Conservation (phyloP, 2,888 invertebrate genomes). For the Cantharis rufa region DNA sequence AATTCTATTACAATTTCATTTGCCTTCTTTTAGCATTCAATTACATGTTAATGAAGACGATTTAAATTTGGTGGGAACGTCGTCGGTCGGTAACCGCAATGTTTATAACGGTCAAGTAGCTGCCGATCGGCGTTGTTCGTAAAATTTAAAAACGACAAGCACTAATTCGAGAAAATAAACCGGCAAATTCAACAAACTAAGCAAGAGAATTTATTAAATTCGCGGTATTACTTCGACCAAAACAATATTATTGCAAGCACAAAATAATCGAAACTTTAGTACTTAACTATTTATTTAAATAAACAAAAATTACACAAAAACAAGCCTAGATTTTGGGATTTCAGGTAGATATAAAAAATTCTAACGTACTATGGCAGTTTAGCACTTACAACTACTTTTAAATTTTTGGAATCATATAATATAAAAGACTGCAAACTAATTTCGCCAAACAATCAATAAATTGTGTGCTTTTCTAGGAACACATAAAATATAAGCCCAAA, state of each 20-base stretch:
- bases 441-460: not conserved
- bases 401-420: not conserved
- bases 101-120: not conserved
- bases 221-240: not conserved
- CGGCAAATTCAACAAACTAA: not conserved
- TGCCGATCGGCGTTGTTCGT: not conserved
- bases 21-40: not conserved
- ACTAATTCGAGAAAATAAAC: not conserved
- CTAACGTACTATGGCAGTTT: not conserved
- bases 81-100: not conserved
- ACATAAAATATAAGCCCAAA: not conserved
- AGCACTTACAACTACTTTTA: not conserved
- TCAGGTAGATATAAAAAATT: not conserved
- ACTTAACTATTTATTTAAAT: constrained; percentile 19
- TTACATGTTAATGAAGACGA: not conserved
- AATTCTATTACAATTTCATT: not conserved
- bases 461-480: not conserved
- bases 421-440: not conserved
- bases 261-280: constrained; percentile 9
- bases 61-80: not conserved
- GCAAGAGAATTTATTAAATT: not conserved
- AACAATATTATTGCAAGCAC: not conserved
- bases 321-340: not conserved
- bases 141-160: not conserved
- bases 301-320: constrained; percentile 10